phyloP scores from a whole-genome alignment of 2,797 vertebrate genomes.

The Pseudochaenichthys georgianus region DNA sequence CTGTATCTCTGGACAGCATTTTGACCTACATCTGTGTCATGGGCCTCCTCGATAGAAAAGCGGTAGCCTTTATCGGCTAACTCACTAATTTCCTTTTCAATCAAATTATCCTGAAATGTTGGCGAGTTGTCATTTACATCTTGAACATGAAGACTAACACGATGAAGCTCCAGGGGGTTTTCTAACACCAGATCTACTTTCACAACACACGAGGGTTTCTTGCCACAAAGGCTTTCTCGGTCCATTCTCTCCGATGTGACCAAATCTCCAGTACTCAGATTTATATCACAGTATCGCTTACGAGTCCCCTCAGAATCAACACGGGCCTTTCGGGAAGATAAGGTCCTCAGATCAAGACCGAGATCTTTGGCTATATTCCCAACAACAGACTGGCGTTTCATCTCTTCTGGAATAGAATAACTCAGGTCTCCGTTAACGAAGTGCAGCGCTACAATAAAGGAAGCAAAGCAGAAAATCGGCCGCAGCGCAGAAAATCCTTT shows the following conservation, averaged over 20 bases:
- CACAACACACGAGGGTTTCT: background rate
- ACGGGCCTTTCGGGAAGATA: too few species aligned
- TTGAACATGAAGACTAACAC: background rate
- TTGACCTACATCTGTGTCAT: constrained; percentile 81
- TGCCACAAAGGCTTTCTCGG: constrained; percentile 72
- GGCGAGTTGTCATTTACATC: background rate
- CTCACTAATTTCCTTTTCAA: background rate
- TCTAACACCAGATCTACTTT: too few species aligned
- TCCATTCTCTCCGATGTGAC: too few species aligned
- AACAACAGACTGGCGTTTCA: constrained; percentile 58
- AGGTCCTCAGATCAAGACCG: too few species aligned
- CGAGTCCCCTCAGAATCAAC: too few species aligned
- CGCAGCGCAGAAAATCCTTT: constrained; percentile 18
- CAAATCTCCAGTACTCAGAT: too few species aligned
- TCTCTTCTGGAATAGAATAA: constrained; percentile 37
- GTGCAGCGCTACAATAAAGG: constrained; percentile 24
- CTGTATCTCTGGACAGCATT: constrained; percentile 70
- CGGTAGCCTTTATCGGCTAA: constrained; percentile 57
- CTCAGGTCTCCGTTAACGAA: constrained; percentile 62
- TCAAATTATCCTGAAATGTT: too few species aligned
- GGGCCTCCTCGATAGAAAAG: constrained; percentile 77
- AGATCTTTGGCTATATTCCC: constrained; percentile 1
- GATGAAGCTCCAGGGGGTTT: background rate
- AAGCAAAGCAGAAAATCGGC: constrained; percentile 15
- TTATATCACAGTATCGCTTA: too few species aligned